Evolutionary conservation across 2,113 vertebrate genomes (phyloP), one percentile per base, ranked within the genome.

Genomic region (Menura novaehollandiae): DNA sequence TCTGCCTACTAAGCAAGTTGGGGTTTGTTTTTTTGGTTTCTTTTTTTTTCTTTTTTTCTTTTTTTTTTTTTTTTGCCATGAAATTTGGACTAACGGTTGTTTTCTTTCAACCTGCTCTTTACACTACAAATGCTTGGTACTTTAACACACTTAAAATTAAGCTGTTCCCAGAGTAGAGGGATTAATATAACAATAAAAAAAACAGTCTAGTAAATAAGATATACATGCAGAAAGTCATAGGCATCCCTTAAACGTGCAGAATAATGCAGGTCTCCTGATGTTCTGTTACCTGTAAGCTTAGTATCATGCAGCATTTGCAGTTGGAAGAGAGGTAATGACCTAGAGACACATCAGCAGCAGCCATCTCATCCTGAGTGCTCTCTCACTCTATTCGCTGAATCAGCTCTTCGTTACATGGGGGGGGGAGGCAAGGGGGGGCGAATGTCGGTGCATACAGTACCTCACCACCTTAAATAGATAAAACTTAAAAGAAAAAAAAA

Each of bases 271-370:
- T 97, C 96, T 90, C 66, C 97, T 98, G 95, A 87, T 88, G 88
- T 95, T 98, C 97, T 98, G 88, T 99, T 99, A 99, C 99, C 99
- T 99, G 98, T 98, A 97, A 98, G 98, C 94, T 98, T 98, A 98
- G 98, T 97, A 96, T 98, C 97, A 96, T 97, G 97, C 98, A 98
- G 97, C 95, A 85, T 96, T 97, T 98, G 97, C 97, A 97, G 97
- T 97, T 98, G 98, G 97, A 97, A 98, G 97, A 98, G 98, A 98
- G 97, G 97, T 97, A 98, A 97, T 99, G 99, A 99, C 99, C 98
- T 99, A 98, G 98, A 98, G 98, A 98, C 98, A 98, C 94, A 96
- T 96, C 98, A 98, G 98, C 98, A 98, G 98, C 98, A 99, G 99
- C 99, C 99, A 98, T 98, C 98, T 98, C 98, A 91, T 98, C 97